Evolutionary conservation across 2,113 vertebrate genomes (phyloP), one percentile per base, ranked within the genome.

Genomic region (Neodontobutis hainanensis): DNA sequence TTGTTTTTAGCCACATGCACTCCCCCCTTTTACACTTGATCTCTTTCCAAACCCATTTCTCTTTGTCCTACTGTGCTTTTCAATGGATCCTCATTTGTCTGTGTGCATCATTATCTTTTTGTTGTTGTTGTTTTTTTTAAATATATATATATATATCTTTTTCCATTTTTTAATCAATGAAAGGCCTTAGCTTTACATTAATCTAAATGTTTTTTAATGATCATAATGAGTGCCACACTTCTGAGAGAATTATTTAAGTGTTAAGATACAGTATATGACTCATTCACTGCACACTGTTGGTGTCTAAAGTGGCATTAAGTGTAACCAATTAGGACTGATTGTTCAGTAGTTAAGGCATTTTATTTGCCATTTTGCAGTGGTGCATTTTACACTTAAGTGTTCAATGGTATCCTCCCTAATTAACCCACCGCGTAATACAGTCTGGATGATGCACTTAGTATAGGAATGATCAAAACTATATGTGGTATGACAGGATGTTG

Each of bases 311-410:
- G 50, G 73, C 62, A 74, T 85, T 86, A 84, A 64, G 70, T 79
- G 46, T 60, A 64, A 73, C 73, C 82, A 87, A 83, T 90, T 83
- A 85, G 61, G 36, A 57, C 68, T 83, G 72, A 80, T 81, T 74
- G 58, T 85, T 60, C 50, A 82, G 63, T 65, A 70, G 80, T 82
- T 80, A 61, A 49, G 48, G 16, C 68, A 43, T 63, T 9, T 42
- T 49, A 75, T 85, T 82, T 84, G 61, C 77, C 34, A 8, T 55
- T 55, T 34, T 3, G 34, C 36, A 12, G 27, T 7, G 6, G 11
- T 4, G 6, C 52, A 36, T 36, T 36, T 34, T 7, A 36, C 14
- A 15, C 52, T 55, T 27, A 27, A 27, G 19, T 27, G 19, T 27
- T 27, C 12, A 38, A 7, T n/a, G 34, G 34, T 55, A 14, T 55